Evolutionary conservation across 2,113 vertebrate genomes (phyloP), one percentile per base, ranked within the genome.

Genomic region (Campylorhamphus procurvoides): DNA sequence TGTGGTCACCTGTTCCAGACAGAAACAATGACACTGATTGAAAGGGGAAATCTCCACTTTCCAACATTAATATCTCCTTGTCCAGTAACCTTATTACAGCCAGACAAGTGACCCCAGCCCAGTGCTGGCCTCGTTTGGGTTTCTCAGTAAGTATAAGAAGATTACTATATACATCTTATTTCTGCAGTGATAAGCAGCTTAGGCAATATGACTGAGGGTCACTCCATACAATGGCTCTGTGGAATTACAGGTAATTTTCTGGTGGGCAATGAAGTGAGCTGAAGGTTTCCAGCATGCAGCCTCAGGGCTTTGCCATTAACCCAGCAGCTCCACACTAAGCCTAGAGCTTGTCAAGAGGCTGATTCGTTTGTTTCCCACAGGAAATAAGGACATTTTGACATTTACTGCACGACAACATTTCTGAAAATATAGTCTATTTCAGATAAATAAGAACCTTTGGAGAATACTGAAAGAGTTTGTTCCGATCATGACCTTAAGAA

Each of bases 121-220:
- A 82, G 68, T 3, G 63, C 87, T 64, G 93, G 90, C 80, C 84
- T 84, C 49, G 74, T 39, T 75, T 6, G 44, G 60, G 55, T 66
- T 83, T 80, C 94, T 95, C 87, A 81, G 87, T 82, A 78, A 83
- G 85, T 47, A 3, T 97, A 97, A 97, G 97, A 82, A 95, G 97
- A 97, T 97, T 97, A 96, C 47, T 42, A 31, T 60, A 94, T 82
- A 64, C 60, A 83, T 94, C 93, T 97, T 88, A 92, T 96, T 95
- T 96, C 95, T 97, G 86, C 87, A 91, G 46, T 2, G 7, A 77
- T 96, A 97, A 97, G 93, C 62, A 82, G 95, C 94, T 97, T 91
- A 95, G 90, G 58, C 75, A 87, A 87, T 89, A 93, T 93, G 89
- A 97, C 92, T 90, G 22, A 84, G 75, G 96, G 96, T 96, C 96